Base-by-base conservation (phyloP, 2,888 invertebrate species). In the Cephonodes hylas region DNA sequence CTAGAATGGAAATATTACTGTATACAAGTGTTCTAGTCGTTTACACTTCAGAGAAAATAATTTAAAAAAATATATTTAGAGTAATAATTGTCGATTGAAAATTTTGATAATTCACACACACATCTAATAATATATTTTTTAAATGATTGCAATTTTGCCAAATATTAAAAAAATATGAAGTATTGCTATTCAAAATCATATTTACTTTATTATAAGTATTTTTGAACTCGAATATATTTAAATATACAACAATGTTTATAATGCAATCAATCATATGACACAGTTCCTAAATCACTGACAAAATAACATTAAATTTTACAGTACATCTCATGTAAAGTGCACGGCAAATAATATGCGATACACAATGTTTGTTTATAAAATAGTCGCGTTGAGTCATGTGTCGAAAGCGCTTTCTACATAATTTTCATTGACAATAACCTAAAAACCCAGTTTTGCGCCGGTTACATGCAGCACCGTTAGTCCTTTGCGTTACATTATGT, bases 401-500 rank as follows among this genome's bases (percentile, higher is more conserved):
- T 53, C 53, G 53, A 53, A 53, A 31, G 27, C 53, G 53, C 53
- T 53, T 53, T 53, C 53, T 53, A 53, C 53, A 53, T 53, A 53
- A 53, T 53, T 53, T 53, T 53, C 53, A 53, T 18, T 31, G 53
- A 53, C 31, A 53, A 31, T 31, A 53, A 53, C 53, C 53, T 18
- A 53, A 53, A 53, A 53, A 53, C 53, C 27, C 31, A 53, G 31
- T 31, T 53, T 4, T 27, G 31, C 27, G 48, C 15, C 48, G 31
- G 27, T 53, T 53, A 53, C 53, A 53, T 53, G 27, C 46, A 46
- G 46, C 53, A 53, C 53, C 53, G 53, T 53, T 53, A 53, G 31
- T 53, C 53, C 53, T 53, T 53, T 53, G 53, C 53, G 53, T 53
- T 53, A 53, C 18, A 53, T 53, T 53, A 53, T 53, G 46, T 46